These are phyloP conservation scores for Scomber japonicus DNA, from an alignment of 2,113 vertebrate genomes.

Conservation along the genomic window DNA sequence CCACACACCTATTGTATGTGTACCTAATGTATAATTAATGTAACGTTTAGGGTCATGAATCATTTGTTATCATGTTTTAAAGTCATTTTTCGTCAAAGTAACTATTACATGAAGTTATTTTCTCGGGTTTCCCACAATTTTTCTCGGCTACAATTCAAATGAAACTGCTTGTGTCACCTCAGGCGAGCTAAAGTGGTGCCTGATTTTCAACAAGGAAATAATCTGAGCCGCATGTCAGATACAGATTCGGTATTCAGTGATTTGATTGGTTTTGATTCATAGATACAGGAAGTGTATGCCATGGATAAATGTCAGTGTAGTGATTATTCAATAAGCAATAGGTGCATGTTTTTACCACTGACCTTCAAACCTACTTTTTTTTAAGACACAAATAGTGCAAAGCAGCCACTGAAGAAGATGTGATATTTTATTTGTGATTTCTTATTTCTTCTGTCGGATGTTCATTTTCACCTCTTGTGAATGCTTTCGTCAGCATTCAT, in stretches of 20 bases:
- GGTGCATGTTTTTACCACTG: too few species aligned
- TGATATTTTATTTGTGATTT: too few species aligned
- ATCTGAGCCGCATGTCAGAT: not conserved
- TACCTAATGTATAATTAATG: constrained; percentile 8
- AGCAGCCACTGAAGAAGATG: too few species aligned
- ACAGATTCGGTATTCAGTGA: not conserved
- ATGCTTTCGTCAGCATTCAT: constrained; percentile 14
- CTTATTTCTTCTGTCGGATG: not conserved
- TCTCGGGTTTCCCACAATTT: not conserved
- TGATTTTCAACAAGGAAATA: not conserved
- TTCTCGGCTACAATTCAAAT: not conserved
- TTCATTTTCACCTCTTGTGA: constrained; percentile 17
- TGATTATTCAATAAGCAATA: constrained; percentile 8
- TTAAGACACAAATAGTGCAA: too few species aligned
- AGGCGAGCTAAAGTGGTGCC: not conserved
- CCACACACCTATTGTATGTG: not conserved
- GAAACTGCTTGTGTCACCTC: not conserved
- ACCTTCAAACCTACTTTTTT: too few species aligned
- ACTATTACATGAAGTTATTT: not conserved
- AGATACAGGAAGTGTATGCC: not conserved
- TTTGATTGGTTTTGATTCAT: not conserved
- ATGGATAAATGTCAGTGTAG: constrained; percentile 1
- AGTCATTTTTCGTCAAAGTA: not conserved
- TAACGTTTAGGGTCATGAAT: constrained; percentile 5
- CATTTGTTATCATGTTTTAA: not conserved